Conservation (phyloP, 2,888 invertebrate genomes). For the Parnassius smintheus region DNA sequence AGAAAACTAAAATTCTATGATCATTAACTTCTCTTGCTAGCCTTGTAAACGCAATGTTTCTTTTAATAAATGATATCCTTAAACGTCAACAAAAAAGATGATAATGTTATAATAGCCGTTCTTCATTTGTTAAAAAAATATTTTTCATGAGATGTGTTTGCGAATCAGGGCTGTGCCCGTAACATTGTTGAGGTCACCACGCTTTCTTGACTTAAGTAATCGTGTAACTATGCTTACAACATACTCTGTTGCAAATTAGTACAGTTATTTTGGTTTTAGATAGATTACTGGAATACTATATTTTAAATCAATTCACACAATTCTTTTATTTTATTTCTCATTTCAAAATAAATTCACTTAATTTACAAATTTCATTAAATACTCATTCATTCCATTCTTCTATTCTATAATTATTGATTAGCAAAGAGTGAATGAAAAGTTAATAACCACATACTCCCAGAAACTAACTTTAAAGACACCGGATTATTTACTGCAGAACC, state of each 20-base stretch:
- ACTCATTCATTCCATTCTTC: no score
- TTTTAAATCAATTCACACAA: not conserved
- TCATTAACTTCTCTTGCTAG: no score
- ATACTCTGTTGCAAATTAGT: conserved; percentile 23
- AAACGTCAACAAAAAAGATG: not conserved
- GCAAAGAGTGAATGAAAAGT: no score
- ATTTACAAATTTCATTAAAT: no score
- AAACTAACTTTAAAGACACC: no score
- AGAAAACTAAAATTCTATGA: no score
- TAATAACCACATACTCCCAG: no score
- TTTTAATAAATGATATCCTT: not conserved
- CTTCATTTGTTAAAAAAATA: conserved; percentile 13
- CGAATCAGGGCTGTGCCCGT: conserved; percentile 26
- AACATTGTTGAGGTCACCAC: conserved; percentile 48
- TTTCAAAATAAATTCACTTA: not conserved
- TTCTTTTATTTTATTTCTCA: not conserved
- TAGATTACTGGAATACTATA: not conserved
- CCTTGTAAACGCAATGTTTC: no score
- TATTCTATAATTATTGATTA: no score
- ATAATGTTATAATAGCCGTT: not conserved
- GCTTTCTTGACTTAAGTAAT: conserved; percentile 54
- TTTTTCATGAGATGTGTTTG: conserved; percentile 12
- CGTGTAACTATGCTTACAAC: conserved; percentile 34
- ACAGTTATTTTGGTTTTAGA: conserved; percentile 1
- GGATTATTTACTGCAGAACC: not conserved